Evolutionary conservation across 2,888 invertebrate species (phyloP).

Genomic region (Lymantria dispar): DNA sequence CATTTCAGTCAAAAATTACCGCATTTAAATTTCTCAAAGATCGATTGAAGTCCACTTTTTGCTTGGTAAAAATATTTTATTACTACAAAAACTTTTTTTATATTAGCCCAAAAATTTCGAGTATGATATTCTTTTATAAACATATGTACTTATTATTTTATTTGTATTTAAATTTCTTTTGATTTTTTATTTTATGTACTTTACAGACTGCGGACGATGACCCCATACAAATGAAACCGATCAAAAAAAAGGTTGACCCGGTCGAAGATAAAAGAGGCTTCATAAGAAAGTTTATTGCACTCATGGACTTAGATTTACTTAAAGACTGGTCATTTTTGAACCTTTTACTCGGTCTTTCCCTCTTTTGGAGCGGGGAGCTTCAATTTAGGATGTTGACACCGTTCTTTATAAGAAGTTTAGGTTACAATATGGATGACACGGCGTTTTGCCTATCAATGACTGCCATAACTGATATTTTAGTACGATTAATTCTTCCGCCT

Average conservation of each 20-base stretch:
- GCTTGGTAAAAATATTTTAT: no score
- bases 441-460: slow-evolving; percentile 89
- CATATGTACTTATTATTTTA: no score
- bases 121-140: no score
- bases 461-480: slow-evolving; percentile 88
- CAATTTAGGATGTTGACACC: slow-evolving; percentile 89
- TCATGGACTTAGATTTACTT: slow-evolving; percentile 87
- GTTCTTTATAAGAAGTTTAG: slow-evolving; percentile 85
- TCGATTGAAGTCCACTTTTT: no score
- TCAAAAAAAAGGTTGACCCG: slow-evolving; percentile 60
- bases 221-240: slow-evolving; percentile 72
- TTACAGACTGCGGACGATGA: slow-evolving; percentile 75
- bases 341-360: slow-evolving; percentile 86
- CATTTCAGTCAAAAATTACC: no score
- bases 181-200: background rate
- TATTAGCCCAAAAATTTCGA: no score
- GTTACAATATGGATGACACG: slow-evolving; percentile 85
- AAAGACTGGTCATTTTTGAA: slow-evolving; percentile 89
- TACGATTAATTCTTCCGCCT: slow-evolving; percentile 87
- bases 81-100: no score
- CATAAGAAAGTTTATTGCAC: slow-evolving; percentile 81
- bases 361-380: slow-evolving; percentile 89
- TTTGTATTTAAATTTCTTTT: no score
- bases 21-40: no score
- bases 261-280: slow-evolving; percentile 66